Conservation (phyloP, 2,113 vertebrate species). For the Muntiacus muntjak region DNA sequence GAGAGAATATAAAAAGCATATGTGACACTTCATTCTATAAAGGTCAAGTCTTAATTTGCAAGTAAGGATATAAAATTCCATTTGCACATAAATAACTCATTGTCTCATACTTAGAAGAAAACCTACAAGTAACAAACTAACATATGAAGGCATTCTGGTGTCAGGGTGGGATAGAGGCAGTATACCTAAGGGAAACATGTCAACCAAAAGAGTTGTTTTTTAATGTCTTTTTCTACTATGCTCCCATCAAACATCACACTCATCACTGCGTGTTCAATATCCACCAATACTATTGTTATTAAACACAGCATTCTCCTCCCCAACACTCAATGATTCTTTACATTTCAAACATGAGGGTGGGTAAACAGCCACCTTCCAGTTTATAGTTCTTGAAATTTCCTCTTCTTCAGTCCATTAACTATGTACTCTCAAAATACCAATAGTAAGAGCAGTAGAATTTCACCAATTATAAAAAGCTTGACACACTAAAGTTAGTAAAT, state of each 20-base stretch:
- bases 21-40: background rate
- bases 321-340: background rate
- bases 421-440: background rate
- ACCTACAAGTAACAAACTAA: background rate
- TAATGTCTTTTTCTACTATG: background rate
- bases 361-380: background rate
- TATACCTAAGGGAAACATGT: background rate
- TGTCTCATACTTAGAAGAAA: background rate
- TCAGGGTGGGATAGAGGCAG: background rate
- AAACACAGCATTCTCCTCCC: background rate
- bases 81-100: slow-evolving; percentile 10
- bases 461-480: slow-evolving; percentile 25
- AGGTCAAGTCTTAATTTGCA: slow-evolving; percentile 18
- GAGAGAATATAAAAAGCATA: background rate
- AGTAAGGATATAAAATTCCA: slow-evolving; percentile 27
- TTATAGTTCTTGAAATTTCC: background rate
- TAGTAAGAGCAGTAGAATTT: background rate
- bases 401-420: background rate
- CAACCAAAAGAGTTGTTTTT: background rate
- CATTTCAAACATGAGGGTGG: background rate
- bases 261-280: background rate
- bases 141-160: background rate
- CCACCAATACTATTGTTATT: background rate
- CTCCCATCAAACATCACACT: background rate
- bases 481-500: background rate